Conservation (phyloP, 2,888 invertebrate genomes). For the Acrobasis suavella region DNA sequence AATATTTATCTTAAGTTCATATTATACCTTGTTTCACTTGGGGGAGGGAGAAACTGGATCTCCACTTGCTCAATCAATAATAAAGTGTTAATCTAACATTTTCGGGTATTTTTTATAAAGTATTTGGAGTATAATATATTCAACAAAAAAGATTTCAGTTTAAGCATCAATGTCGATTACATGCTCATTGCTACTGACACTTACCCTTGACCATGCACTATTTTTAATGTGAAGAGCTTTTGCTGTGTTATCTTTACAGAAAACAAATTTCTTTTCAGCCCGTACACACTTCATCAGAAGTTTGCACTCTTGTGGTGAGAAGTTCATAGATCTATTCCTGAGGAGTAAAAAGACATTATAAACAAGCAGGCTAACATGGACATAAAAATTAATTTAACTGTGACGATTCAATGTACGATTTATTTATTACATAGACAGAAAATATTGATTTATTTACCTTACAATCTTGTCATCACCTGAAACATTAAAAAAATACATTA, state of each 20-base stretch:
- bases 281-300: slow-evolving; percentile 64
- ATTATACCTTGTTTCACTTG: too few species aligned
- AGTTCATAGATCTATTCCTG: slow-evolving; percentile 48
- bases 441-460: not conserved
- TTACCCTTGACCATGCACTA: slow-evolving; percentile 67
- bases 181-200: slow-evolving; percentile 19
- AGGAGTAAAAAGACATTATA: not conserved
- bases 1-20: not conserved
- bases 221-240: slow-evolving; percentile 50
- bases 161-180: not conserved
- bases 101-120: too few species aligned
- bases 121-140: too few species aligned
- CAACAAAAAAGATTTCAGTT: too few species aligned
- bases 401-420: too few species aligned
- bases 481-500: not conserved
- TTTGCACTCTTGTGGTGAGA: slow-evolving; percentile 62
- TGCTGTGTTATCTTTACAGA: slow-evolving; percentile 47
- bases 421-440: too few species aligned
- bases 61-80: too few species aligned
- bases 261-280: slow-evolving; percentile 59
- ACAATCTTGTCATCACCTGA: not conserved
- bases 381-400: too few species aligned
- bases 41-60: too few species aligned
- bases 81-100: too few species aligned
- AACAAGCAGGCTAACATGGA: not conserved